These are phyloP conservation scores for Otis tarda DNA, from an alignment of 2,113 vertebrate species.

Conservation along the genomic window DNA sequence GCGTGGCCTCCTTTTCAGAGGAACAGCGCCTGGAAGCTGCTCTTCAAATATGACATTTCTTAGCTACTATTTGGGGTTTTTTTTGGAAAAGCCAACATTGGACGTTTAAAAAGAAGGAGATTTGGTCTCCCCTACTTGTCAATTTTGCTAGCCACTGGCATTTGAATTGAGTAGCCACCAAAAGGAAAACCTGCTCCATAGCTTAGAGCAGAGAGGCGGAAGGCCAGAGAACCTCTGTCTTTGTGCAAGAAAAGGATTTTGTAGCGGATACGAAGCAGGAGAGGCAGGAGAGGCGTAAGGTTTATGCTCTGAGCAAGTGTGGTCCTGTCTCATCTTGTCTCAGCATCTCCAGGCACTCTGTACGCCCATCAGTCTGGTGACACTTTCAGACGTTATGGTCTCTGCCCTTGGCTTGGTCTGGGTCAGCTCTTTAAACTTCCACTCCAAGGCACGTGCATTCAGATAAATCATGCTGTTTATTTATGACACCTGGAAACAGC, in stretches of 20 bases:
- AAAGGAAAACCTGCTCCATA: background rate
- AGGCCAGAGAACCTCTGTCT: background rate
- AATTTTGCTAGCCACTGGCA: background rate
- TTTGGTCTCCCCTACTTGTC: background rate
- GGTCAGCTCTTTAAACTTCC: background rate
- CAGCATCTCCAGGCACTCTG: background rate
- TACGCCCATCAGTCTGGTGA: background rate
- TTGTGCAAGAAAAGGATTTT: background rate
- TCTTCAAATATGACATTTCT: background rate
- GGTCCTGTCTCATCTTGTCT: background rate
- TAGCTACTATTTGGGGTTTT: background rate
- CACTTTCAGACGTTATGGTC: background rate
- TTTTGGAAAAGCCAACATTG: background rate
- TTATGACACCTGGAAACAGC: background rate
- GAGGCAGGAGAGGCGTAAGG: background rate
- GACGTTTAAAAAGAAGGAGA: background rate
- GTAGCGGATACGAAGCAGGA: background rate
- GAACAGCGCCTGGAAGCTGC: background rate
- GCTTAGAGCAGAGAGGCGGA: background rate
- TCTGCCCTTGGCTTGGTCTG: background rate
- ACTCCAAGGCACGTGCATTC: background rate
- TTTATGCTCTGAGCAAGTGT: background rate
- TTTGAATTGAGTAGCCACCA: background rate
- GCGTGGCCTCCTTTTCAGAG: background rate
- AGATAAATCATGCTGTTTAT: background rate